Conservation (phyloP, 2,113 vertebrate species). For the Calidris pugnax region DNA sequence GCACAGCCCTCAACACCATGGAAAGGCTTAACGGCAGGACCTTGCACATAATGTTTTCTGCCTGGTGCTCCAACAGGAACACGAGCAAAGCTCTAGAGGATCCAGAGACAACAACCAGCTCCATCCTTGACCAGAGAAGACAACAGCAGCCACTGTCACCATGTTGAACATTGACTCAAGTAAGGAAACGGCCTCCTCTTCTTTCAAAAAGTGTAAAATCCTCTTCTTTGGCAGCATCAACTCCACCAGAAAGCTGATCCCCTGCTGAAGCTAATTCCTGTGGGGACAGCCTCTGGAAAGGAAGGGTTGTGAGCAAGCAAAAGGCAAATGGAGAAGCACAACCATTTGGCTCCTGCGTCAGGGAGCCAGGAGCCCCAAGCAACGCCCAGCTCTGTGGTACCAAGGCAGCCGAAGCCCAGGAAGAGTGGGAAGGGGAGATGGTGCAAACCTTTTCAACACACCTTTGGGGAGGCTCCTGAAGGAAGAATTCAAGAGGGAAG, state of each 20-base stretch:
- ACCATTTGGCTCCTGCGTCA: not conserved
- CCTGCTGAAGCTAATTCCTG: not conserved
- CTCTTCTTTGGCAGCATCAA: not conserved
- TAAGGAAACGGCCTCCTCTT: not conserved
- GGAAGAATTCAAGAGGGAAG: not conserved
- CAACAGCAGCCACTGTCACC: not conserved
- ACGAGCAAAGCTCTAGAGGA: not conserved
- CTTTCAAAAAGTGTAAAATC: not conserved
- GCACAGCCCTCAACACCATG: not conserved
- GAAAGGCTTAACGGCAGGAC: not conserved
- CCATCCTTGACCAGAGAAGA: not conserved
- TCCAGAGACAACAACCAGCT: not conserved
- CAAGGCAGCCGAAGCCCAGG: not conserved
- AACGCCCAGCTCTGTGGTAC: not conserved
- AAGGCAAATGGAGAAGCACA: not conserved
- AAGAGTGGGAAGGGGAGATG: not conserved
- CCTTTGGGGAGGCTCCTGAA: not conserved
- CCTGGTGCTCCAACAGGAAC: not conserved
- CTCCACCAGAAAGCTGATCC: not conserved
- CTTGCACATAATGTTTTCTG: fast-evolving
- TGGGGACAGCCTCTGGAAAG: not conserved
- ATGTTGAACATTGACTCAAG: not conserved
- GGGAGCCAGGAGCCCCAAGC: not conserved
- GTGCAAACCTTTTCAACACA: not conserved
- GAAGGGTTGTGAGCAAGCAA: not conserved